A percentile compares a stretch with the other conserved stretches of the same genome.
Conservation (phyloP, 1,140 invertebrate genomes). For the Psilanteris sp. region DNA sequence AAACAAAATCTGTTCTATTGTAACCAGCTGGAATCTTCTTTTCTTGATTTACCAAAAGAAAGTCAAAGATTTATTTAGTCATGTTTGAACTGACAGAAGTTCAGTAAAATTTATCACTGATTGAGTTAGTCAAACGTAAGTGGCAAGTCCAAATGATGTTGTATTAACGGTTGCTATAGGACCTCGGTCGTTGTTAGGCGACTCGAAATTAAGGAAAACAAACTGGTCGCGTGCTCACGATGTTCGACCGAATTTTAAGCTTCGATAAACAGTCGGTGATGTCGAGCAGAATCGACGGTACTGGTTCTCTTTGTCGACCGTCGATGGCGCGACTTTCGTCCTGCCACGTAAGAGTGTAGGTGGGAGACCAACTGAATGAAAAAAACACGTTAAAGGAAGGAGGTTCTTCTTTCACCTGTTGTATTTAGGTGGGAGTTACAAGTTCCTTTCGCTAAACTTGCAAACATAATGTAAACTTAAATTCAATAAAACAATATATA, state of each 20-base stretch:
- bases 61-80: neutral
- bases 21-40: neutral
- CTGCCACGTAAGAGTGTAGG: constrained; percentile 48
- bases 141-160: too few species aligned
- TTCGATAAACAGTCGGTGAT: constrained; percentile 16
- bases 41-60: neutral
- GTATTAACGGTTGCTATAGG: neutral
- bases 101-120: too few species aligned
- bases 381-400: constrained; percentile 24
- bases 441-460: too few species aligned
- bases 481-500: too few species aligned
- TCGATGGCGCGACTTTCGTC: constrained; percentile 55
- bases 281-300: constrained; percentile 37
- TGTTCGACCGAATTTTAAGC: constrained; percentile 18
- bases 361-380: constrained; percentile 32
- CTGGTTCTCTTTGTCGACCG: constrained; percentile 35
- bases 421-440: constrained; percentile 2
- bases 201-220: neutral
- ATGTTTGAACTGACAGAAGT: neutral
- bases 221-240: neutral
- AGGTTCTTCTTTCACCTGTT: constrained; percentile 29
- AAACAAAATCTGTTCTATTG: neutral
- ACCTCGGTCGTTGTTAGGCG: neutral
- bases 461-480: too few species aligned
- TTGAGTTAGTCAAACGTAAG: too few species aligned